Evolutionary conservation across 2,113 vertebrate genomes (phyloP), one percentile per base, ranked within the genome.

Genomic region (Steatornis caripensis): DNA sequence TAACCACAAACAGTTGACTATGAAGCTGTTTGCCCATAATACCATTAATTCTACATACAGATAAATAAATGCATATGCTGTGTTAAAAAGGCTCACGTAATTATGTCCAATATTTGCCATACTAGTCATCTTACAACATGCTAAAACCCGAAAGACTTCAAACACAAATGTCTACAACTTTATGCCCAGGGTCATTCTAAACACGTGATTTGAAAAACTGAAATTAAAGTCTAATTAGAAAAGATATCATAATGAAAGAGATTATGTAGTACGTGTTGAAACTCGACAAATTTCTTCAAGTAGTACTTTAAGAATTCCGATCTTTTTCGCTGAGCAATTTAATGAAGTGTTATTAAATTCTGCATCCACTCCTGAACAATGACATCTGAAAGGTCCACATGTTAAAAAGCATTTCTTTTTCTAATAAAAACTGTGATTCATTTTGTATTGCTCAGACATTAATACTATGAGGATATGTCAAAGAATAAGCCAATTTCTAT

Each of bases 401-500:
- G 54, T 84, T 92, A 90, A 93, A 92, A 90, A 90, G 71, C 64
- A 58, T 90, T 93, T 90, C 6, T 87, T 94, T 91, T 91, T 83
- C 60, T n/a, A 92, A 93, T 78, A 96, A 96, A 95, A 90, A 45
- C 39, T 76, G 48, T 84, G 68, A 92, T 89, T 86, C 79, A 84
- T 81, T 96, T 96, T 2, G 2, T 75, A 92, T 72, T 78, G 72
- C 65, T 93, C 83, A 96, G 86, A 87, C 83, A 95, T 71, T 90
- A 93, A 76, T 89, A 84, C 76, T 84, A 92, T 81, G 72, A 96
- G 76, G 69, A 82, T 66, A 93, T 76, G 92, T 93, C 92, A 93
- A 90, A 95, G 64, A 96, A 76, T 93, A 93, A 86, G 88, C 39
- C 71, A 96, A 93, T 89, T 97, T 92, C 76, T 76, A 87, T 68